A percentile compares a stretch with the other conserved stretches of the same genome.
phyloP scores from a whole-genome alignment of 2,113 vertebrate species.

The Puffinus mauretanicus region DNA sequence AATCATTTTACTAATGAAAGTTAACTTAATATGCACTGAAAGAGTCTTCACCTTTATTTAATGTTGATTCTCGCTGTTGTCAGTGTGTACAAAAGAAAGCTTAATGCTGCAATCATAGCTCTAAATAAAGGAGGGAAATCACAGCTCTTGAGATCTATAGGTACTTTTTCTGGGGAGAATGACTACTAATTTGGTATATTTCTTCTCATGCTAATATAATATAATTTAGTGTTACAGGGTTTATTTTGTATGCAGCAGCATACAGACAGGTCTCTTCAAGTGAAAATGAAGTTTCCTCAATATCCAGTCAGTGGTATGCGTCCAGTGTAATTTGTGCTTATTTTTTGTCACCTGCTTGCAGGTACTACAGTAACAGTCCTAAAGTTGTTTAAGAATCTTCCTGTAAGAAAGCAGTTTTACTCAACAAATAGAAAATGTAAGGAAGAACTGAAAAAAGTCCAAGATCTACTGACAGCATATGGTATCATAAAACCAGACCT shows the following conservation, averaged over 20 bases:
- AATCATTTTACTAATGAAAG: background rate
- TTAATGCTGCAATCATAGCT: background rate
- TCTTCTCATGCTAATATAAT: background rate
- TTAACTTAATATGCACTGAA: background rate
- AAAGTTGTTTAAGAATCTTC: constrained; percentile 92
- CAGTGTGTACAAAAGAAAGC: background rate
- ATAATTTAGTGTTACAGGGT: background rate
- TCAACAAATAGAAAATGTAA: constrained; percentile 90
- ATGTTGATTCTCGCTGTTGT: background rate
- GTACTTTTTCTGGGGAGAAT: background rate
- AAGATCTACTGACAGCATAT: constrained; percentile 87
- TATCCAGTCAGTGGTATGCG: background rate
- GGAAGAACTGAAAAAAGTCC: constrained; percentile 90
- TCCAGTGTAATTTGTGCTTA: background rate
- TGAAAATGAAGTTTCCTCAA: background rate
- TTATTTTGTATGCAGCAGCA: background rate
- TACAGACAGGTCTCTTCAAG: background rate
- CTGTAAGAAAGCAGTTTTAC: constrained; percentile 93
- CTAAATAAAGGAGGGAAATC: background rate
- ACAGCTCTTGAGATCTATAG: background rate
- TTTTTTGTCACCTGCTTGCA: constrained; percentile 53
- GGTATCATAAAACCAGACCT: constrained; percentile 90
- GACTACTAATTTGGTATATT: background rate
- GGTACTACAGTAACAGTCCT: constrained; percentile 90
- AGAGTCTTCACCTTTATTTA: background rate